These are phyloP conservation scores for Diuraphis noxia DNA, from an alignment of 1,140 invertebrate genomes.

Conservation along the genomic window DNA sequence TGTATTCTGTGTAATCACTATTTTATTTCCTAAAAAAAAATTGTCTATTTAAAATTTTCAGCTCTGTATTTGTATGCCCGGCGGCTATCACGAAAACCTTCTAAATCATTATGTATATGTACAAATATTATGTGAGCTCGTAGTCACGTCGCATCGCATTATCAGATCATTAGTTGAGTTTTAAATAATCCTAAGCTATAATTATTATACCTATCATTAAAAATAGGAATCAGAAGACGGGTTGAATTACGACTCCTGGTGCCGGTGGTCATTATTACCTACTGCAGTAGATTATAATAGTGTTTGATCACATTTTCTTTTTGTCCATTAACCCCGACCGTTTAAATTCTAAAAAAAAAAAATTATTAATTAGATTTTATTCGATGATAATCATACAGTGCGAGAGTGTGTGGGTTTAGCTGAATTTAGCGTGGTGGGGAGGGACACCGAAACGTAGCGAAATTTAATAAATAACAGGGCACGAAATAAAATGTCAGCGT, in stretches of 20 bases:
- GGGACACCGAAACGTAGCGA: neutral
- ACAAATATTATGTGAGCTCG: neutral
- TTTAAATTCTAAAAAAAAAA: neutral
- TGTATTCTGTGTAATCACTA: neutral
- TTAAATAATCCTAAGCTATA: neutral
- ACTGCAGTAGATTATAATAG: neutral
- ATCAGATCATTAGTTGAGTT: slow-evolving; percentile 45
- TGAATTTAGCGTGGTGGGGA: neutral
- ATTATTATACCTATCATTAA: slow-evolving; percentile 33
- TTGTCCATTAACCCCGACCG: neutral
- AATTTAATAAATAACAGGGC: slow-evolving; percentile 30
- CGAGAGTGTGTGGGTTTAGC: neutral
- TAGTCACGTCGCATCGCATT: slow-evolving; percentile 30
- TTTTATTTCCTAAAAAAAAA: neutral
- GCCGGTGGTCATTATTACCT: slow-evolving; percentile 8
- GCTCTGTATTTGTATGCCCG: neutral
- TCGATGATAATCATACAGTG: neutral
- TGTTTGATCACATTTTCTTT: slow-evolving; percentile 23
- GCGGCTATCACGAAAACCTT: neutral
- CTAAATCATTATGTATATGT: neutral
- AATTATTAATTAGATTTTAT: slow-evolving; percentile 9
- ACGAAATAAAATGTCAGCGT: slow-evolving; percentile 42
- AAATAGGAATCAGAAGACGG: neutral
- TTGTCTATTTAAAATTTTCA: neutral
- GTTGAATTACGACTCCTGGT: neutral